phyloP scores from a whole-genome alignment of 2,797 vertebrate species.

The Helostoma temminkii region DNA sequence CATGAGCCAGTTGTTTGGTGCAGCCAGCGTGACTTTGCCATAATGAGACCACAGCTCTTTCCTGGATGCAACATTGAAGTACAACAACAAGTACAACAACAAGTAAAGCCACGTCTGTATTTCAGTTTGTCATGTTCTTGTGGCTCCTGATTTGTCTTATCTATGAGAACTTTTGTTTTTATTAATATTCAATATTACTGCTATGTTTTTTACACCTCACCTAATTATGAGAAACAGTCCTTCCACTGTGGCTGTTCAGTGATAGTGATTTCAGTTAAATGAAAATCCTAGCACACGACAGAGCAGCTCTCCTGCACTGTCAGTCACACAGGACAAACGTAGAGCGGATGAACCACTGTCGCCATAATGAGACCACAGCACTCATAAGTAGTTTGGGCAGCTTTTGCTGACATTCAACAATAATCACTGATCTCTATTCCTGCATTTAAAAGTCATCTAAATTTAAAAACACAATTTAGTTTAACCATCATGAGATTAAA shows the following conservation, averaged over 20 bases:
- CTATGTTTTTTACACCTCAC: not conserved
- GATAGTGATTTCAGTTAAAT: too few species aligned
- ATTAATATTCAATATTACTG: not conserved
- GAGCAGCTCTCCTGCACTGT: too few species aligned
- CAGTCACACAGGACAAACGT: too few species aligned
- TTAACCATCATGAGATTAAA: not conserved
- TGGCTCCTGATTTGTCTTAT: conserved; percentile 2
- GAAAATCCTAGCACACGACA: too few species aligned
- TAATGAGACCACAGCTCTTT: conserved; percentile 64
- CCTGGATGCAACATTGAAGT: conserved; percentile 41
- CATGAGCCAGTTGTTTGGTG: conserved; percentile 18
- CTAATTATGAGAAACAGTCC: too few species aligned
- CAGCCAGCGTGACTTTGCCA: conserved; percentile 22
- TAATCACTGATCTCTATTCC: too few species aligned
- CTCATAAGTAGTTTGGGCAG: not conserved
- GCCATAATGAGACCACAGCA: too few species aligned
- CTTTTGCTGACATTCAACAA: not conserved
- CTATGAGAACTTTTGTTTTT: not conserved
- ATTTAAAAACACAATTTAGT: too few species aligned
- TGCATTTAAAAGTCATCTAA: not conserved
- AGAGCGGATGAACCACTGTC: too few species aligned
- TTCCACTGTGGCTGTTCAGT: too few species aligned
- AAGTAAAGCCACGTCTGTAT: conserved; percentile 33
- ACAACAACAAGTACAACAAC: conserved; percentile 35
- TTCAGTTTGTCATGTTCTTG: conserved; percentile 15